Base-by-base conservation (phyloP, 2,113 vertebrate species). In the Heterocephalus glaber region DNA sequence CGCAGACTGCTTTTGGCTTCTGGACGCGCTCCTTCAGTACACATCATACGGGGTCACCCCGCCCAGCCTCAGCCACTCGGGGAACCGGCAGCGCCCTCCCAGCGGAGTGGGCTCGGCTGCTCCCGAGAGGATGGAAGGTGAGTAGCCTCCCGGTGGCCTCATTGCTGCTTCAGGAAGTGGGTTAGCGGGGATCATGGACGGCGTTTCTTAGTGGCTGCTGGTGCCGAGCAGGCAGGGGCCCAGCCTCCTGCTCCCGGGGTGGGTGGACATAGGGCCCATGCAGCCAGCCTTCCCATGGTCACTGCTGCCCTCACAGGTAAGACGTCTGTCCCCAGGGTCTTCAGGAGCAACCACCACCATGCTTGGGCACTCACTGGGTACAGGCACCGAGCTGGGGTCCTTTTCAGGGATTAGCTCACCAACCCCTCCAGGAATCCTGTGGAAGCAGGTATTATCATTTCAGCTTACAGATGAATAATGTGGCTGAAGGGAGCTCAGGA, bases 1-100 rank as follows among this genome's bases (percentile, higher is more conserved):
- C 82, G 17, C 98, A 99, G 99, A 99, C 82, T 99, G 99, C 97
- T 99, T 99, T 89, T 99, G 99, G 99, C 98, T 99, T 17, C 98
- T 99, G 86, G 99, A 99, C 28, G 98, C 99, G 1, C 99, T 99
- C 70, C 99, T 99, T 72, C 99, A 99, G 98, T 99, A 99, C 97
- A 99, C 99, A 0, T 99, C 99, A 0, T 99, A 99, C 0, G 99
- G 99, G 7, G 99, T 99, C 98, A 99, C 98, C 1, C 99, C 99
- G 0, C 99, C 99, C 14, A 99, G 99, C 96, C 99, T 99, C 97
- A 99, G 99, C 95, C 99, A 99, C 94, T 99, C 99, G 0, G 99
- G 99, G 96, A 99, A 98, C 98, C 97, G 99, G 79, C 99, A 99
- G 88, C 96, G 98, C 0, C 99, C 99, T 0, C 99, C 99, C 0